Evolutionary conservation across 2,113 vertebrate species (phyloP), one percentile per base, ranked within the genome.

Genomic region (Mustela lutreola): DNA sequence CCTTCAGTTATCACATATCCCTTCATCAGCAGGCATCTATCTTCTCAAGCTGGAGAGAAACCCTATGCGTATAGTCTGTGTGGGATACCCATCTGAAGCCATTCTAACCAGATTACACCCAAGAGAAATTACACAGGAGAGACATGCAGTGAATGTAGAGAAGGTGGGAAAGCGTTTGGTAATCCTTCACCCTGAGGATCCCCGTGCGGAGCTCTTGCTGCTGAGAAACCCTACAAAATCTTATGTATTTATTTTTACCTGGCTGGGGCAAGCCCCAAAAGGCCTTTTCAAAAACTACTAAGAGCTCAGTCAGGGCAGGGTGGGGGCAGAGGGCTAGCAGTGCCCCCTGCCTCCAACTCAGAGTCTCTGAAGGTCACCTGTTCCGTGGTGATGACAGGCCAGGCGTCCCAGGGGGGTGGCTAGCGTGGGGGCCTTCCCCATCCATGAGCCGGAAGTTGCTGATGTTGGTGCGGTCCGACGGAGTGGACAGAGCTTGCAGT

Each of bases 381-480:
- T 39, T 89, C 0, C 0, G 4, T 60, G 31, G 16, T 3, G 8
- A 39, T 70, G 48, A 87, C 58, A 7, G 33, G 24, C 76, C 67
- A 78, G 14, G 2, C 7, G 1, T 33, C 18, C 6, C 22, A 42
- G 58, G 33, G 33, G 79, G 15, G 48, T 26, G n/a, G 19, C 63
- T 48, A 65, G 56, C 0, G 3, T 36, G 70, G 80, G 24, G 28
- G 19, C 6, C n/a, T 75, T 36, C 19, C 33, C 56, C 62, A 42
- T 26, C 56, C 62, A 42, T 26, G 42, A 63, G 63, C n/a, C 24
- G 39, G 18, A 70, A 71, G 8, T 18, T 45, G 90, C 78, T 75
- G 31, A 22, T 28, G 33, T 39, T 53, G 0, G 4, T 42, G 9
- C 0, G 0, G 24, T n/a, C 39, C 28, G 7, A 31, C 6, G 28